Conservation (phyloP, 2,888 invertebrate species). For the Apamea anceps region DNA sequence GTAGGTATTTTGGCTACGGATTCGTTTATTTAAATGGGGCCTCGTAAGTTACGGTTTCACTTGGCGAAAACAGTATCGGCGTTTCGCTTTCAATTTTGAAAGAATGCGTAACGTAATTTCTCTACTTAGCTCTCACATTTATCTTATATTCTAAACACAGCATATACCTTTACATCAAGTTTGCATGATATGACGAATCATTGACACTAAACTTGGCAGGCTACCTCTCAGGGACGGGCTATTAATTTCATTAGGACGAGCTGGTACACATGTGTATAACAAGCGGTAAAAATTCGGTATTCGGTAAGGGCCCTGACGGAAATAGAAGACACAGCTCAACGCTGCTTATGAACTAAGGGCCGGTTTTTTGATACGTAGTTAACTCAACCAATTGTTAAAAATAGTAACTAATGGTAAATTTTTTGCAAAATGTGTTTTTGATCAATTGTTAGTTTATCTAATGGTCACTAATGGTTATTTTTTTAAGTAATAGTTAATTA, state of each 20-base stretch:
- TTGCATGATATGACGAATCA: background rate
- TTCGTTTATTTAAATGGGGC: constrained; percentile 1
- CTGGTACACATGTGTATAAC: background rate
- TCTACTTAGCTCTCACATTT: background rate
- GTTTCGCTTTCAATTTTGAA: constrained; percentile 17
- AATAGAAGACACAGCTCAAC: too few relatives aligned
- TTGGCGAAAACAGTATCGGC: background rate
- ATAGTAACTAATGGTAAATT: too few relatives aligned
- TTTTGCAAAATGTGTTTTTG: too few relatives aligned
- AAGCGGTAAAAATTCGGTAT: background rate
- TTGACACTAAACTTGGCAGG: background rate
- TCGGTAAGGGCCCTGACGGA: background rate
- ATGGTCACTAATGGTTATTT: too few relatives aligned
- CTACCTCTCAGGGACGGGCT: background rate
- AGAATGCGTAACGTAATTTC: background rate
- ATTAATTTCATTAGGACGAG: background rate
- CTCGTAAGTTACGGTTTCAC: constrained; percentile 6
- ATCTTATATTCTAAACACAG: background rate
- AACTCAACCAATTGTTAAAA: too few relatives aligned
- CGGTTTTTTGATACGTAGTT: too few relatives aligned
- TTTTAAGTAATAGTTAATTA: too few relatives aligned
- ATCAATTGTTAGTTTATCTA: too few relatives aligned
- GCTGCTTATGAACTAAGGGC: background rate
- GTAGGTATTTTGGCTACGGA: constrained; percentile 15
- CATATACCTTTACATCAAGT: background rate